Evolutionary conservation across 2,797 vertebrate species (phyloP), one percentile per base, ranked within the genome.

Genomic region (Halcyon chelicuti): DNA sequence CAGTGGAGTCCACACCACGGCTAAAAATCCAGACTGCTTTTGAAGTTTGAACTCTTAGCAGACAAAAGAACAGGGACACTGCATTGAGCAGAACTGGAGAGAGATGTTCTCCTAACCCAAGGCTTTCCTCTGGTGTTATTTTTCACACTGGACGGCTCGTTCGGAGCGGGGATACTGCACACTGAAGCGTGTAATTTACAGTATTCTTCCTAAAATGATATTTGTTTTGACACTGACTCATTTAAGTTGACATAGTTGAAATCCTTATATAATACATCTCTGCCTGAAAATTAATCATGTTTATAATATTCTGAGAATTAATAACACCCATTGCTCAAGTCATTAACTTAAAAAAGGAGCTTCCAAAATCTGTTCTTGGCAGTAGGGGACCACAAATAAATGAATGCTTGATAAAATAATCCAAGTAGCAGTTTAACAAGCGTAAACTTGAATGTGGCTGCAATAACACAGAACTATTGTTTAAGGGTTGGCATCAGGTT

Each of bases 321-420:
- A 99, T 99, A 99, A 99, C 98, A 98, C 98, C 98, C 98, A 98
- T 98, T 97, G 98, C 98, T 98, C 96, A 98, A 99, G 98, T 99
- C 98, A 99, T 99, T 99, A 99, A 98, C 97, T 98, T 97, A 98
- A 98, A 98, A 98, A 98, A 97, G 98, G 97, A 98, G 98, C 98
- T 98, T 98, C 98, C 98, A 98, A 98, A 99, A 98, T 98, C 97
- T 98, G 98, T 98, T 98, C 98, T 88, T 97, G 83, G 98, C 98
- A 98, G 98, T 98, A 94, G 98, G 97, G 96, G 98, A 98, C 98
- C 98, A 98, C 98, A 98, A 98, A 99, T 98, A 99, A 99, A 99
- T 99, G 98, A 99, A 99, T 98, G 98, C 98, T 99, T 99, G 99
- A 99, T 99, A 99, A 99, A 99, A 99, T 99, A 99, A 99, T 98